Evolutionary conservation across 2,113 vertebrate genomes (phyloP).

Genomic region (Stomatorhinus ivindoensis): DNA sequence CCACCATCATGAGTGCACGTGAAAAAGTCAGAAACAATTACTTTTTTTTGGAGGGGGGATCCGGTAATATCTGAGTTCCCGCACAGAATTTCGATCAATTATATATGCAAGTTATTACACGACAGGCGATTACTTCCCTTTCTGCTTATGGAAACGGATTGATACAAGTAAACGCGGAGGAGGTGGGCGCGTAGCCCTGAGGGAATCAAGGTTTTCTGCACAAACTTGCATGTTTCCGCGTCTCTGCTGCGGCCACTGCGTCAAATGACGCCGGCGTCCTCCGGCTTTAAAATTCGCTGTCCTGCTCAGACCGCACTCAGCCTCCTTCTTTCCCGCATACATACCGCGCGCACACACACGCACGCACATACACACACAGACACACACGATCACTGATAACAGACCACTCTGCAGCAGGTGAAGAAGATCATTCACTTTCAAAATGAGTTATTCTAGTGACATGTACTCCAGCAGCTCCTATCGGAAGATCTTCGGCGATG

Average conservation of each 20-base stretch:
- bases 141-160: background rate
- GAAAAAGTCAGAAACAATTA: background rate
- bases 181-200: slow-evolving; percentile 32
- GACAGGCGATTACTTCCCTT: background rate
- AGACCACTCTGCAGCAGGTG: slow-evolving; percentile 7
- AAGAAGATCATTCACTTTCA: slow-evolving; percentile 16
- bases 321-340: slow-evolving; percentile 33
- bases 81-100: background rate
- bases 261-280: slow-evolving; percentile 56
- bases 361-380: slow-evolving; percentile 22
- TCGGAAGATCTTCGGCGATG: slow-evolving; percentile 63
- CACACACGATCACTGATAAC: slow-evolving; percentile 25
- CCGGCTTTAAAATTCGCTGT: slow-evolving; percentile 55
- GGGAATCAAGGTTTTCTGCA: slow-evolving; percentile 49
- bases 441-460: slow-evolving; percentile 62
- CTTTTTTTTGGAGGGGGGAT: background rate
- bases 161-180: background rate
- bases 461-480: slow-evolving; percentile 64
- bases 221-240: slow-evolving; percentile 53
- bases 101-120: background rate
- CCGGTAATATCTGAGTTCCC: background rate
- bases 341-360: slow-evolving; percentile 22
- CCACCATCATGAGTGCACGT: background rate
- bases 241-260: slow-evolving; percentile 46
- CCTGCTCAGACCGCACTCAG: slow-evolving; percentile 41